Conservation (phyloP, 2,888 invertebrate genomes). For the Rhamnusium bicolor region DNA sequence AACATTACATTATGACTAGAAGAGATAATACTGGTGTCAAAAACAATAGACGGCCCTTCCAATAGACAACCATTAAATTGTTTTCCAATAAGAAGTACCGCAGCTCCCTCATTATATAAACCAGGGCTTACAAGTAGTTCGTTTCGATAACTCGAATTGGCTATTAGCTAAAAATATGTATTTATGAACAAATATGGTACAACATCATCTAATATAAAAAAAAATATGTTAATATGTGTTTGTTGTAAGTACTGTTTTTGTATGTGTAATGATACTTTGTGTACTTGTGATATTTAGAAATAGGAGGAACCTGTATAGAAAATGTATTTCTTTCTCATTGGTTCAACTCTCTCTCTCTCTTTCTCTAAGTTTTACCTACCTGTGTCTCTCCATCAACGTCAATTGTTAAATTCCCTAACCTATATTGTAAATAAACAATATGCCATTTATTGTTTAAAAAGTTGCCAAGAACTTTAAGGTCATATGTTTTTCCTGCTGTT, state of each 20-base stretch:
- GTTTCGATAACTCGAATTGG: conserved; percentile 85
- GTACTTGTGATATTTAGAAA: too few species aligned
- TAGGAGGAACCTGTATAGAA: too few species aligned
- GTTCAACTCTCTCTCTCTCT: too few species aligned
- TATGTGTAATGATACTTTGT: too few species aligned
- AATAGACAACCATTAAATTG: conserved; percentile 88
- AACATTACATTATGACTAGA: conserved; percentile 80
- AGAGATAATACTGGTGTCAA: conserved; percentile 78
- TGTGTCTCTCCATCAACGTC: conserved; percentile 72
- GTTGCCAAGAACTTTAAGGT: conserved; percentile 79
- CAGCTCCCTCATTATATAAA: conserved; percentile 81
- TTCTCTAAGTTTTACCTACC: conserved; percentile 75
- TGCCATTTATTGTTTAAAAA: conserved; percentile 89
- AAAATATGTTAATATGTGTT: too few species aligned
- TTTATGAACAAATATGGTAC: too few species aligned
- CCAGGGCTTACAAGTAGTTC: conserved; percentile 83
- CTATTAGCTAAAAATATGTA: conserved; percentile 76
- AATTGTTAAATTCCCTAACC: conserved; percentile 75
- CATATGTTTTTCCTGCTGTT: conserved; percentile 71
- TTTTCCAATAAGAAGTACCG: conserved; percentile 84
- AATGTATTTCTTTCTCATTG: too few species aligned
- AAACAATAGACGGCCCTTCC: conserved; percentile 90
- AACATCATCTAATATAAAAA: too few species aligned
- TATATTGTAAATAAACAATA: conserved; percentile 79
- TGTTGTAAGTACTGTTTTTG: too few species aligned